Conservation (phyloP, 2,797 vertebrate genomes). For the Glyptemys insculpta region DNA sequence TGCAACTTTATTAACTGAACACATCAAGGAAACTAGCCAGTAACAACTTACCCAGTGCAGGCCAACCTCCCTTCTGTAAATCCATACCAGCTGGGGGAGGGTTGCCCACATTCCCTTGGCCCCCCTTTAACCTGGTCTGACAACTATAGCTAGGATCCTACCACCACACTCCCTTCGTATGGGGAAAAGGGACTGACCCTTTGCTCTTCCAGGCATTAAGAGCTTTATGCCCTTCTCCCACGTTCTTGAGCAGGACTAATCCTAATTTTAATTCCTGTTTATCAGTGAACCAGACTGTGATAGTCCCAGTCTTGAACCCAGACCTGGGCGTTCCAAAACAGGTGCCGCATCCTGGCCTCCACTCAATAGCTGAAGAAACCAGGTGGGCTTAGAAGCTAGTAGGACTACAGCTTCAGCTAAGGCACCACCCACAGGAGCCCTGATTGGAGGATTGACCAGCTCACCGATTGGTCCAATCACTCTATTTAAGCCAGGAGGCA, state of each 20-base stretch:
- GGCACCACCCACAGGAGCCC: neutral
- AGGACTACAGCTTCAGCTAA: neutral
- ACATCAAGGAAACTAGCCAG: constrained; percentile 10
- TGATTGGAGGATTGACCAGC: neutral
- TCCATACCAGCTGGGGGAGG: neutral
- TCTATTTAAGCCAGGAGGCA: neutral
- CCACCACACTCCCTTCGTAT: neutral
- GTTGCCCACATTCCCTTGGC: neutral
- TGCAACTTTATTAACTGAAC: neutral
- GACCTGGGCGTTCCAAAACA: neutral
- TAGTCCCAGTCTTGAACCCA: neutral
- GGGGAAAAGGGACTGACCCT: neutral
- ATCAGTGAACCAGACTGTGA: neutral
- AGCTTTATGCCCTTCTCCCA: neutral
- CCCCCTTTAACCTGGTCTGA: neutral
- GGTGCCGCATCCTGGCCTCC: neutral
- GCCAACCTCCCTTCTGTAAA: neutral
- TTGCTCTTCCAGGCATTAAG: neutral
- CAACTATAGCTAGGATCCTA: neutral
- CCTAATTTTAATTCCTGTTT: neutral
- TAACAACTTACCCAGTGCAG: neutral
- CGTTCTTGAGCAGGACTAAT: neutral
- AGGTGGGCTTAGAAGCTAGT: neutral
- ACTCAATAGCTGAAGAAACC: neutral
- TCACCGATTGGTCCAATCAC: neutral